phyloP scores from a whole-genome alignment of 2,888 invertebrate genomes.

The Augiades crinisus region DNA sequence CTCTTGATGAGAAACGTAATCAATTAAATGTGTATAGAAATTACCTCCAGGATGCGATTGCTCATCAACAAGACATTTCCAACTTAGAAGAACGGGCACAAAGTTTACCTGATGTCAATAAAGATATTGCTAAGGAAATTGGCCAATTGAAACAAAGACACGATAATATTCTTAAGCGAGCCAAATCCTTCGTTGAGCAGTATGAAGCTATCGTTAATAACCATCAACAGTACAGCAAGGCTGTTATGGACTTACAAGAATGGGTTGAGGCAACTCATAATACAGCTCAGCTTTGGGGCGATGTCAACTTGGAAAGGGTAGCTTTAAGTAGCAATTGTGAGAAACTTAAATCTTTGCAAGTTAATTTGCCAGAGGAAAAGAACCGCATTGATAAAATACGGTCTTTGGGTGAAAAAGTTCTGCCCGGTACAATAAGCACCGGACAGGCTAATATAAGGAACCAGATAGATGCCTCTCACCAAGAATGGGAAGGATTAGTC shows the following conservation, averaged over 20 bases:
- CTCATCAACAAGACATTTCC: slow-evolving; percentile 92
- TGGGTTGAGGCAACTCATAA: slow-evolving; percentile 93
- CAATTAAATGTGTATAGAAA: slow-evolving; percentile 92
- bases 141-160: slow-evolving; percentile 87
- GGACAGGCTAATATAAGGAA: slow-evolving; percentile 93
- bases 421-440: slow-evolving; percentile 91
- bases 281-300: slow-evolving; percentile 91
- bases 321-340: slow-evolving; percentile 93
- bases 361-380: slow-evolving; percentile 92
- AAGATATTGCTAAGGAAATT: slow-evolving; percentile 87
- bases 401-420: slow-evolving; percentile 92
- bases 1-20: slow-evolving; percentile 94
- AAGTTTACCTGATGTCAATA: slow-evolving; percentile 89
- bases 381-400: slow-evolving; percentile 90
- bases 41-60: slow-evolving; percentile 90
- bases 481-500: slow-evolving; percentile 93
- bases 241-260: slow-evolving; percentile 92
- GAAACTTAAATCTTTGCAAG: slow-evolving; percentile 89
- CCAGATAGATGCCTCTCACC: slow-evolving; percentile 93
- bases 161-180: slow-evolving; percentile 84
- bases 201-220: slow-evolving; percentile 94
- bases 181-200: slow-evolving; percentile 89
- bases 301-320: slow-evolving; percentile 90
- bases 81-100: slow-evolving; percentile 91
- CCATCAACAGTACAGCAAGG: slow-evolving; percentile 93